Conservation (phyloP, 2,113 vertebrate genomes). For the Oreamnos americanus region DNA sequence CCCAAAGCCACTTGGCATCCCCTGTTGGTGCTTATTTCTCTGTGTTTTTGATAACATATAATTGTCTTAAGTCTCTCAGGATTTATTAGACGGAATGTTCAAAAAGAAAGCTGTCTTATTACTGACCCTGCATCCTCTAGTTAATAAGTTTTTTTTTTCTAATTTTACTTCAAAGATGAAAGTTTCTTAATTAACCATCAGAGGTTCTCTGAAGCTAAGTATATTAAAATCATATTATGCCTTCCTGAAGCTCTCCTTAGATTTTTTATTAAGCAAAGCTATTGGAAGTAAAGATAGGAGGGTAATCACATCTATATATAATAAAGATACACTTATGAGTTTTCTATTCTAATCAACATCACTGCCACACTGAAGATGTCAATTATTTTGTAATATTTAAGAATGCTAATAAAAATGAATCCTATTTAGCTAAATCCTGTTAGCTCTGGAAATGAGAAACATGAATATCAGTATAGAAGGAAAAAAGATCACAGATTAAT, state of each 20-base stretch:
- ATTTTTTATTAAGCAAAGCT: slow-evolving; percentile 79
- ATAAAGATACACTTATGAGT: slow-evolving; percentile 58
- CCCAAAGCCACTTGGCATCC: slow-evolving; percentile 56
- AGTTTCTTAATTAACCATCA: slow-evolving; percentile 85
- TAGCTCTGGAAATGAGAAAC: slow-evolving; percentile 52
- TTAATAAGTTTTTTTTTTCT: slow-evolving; percentile 77
- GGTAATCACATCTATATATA: slow-evolving; percentile 72
- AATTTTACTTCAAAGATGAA: slow-evolving; percentile 79
- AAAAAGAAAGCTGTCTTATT: slow-evolving; percentile 78
- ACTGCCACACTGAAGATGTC: slow-evolving; percentile 55
- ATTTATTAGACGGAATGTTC: slow-evolving; percentile 77
- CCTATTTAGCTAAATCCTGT: slow-evolving; percentile 68
- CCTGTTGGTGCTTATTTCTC: slow-evolving; percentile 72
- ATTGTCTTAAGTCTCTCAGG: slow-evolving; percentile 79
- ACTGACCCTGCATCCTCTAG: slow-evolving; percentile 77
- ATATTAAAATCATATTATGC: slow-evolving; percentile 75
- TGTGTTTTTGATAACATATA: slow-evolving; percentile 80
- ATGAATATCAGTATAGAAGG: slow-evolving; percentile 11
- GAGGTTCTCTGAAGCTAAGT: slow-evolving; percentile 78
- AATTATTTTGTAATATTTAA: slow-evolving; percentile 75
- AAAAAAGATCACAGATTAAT: slow-evolving; percentile 37
- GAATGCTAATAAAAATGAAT: slow-evolving; percentile 62
- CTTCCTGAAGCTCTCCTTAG: slow-evolving; percentile 74
- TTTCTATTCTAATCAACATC: slow-evolving; percentile 46
- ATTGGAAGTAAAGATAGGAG: slow-evolving; percentile 69